These are phyloP conservation scores for Lepeophtheirus nordmannii DNA, from an alignment of 2,888 invertebrate species.

Conservation along the genomic window DNA sequence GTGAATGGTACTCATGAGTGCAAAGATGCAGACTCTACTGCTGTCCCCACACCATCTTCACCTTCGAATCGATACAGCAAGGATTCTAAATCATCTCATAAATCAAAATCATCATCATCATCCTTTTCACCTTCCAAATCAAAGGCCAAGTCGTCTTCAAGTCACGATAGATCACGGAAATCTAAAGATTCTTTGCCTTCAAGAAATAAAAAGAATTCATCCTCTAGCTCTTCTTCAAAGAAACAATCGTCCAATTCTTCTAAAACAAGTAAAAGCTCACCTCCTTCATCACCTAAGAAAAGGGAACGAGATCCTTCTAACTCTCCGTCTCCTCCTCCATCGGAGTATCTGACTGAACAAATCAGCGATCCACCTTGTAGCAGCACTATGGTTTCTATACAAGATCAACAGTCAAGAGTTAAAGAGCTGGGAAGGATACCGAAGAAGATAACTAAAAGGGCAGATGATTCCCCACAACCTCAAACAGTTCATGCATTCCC, in stretches of 20 bases:
- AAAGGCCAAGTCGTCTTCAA: not conserved
- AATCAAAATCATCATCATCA: not conserved
- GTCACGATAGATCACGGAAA: not conserved
- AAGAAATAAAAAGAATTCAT: not conserved
- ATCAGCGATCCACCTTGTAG: not conserved
- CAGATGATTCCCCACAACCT: not conserved
- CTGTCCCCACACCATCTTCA: not conserved
- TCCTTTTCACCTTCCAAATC: not conserved
- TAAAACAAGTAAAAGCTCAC: not conserved
- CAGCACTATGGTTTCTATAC: not conserved
- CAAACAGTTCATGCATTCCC: not conserved
- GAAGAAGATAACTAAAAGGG: slow-evolving; percentile 1
- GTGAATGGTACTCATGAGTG: not conserved
- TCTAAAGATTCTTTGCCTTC: not conserved
- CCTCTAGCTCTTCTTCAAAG: not conserved
- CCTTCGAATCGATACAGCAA: not conserved
- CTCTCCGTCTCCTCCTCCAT: not conserved
- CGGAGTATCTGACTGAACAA: not conserved
- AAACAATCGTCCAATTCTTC: slow-evolving; percentile 7
- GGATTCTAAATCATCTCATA: slow-evolving; percentile 1
- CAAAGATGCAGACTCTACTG: not conserved
- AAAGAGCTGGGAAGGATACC: slow-evolving; percentile 8
- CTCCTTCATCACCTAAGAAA: not conserved
- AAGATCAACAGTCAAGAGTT: not conserved
- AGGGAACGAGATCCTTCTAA: not conserved